These are phyloP conservation scores for Amaurobius ferox DNA, from an alignment of 2,888 invertebrate genomes.

Conservation along the genomic window DNA sequence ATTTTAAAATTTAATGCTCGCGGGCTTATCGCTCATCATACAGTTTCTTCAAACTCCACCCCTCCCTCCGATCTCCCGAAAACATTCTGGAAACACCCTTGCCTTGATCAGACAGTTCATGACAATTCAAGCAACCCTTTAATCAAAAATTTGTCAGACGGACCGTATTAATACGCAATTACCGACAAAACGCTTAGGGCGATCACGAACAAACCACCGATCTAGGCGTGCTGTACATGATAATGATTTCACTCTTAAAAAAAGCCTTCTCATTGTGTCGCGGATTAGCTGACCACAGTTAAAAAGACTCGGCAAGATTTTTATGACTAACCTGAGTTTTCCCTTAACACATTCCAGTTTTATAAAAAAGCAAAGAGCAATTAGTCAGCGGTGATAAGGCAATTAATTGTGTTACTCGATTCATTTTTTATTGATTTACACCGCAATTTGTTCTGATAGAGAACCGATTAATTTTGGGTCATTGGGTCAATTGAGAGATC, in stretches of 20 bases:
- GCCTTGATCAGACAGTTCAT: too few relatives aligned
- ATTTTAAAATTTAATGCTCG: too few relatives aligned
- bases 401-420: slow-evolving; percentile 1
- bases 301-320: neutral
- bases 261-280: neutral
- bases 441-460: neutral
- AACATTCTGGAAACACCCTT: too few relatives aligned
- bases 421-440: neutral
- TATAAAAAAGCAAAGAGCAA: neutral
- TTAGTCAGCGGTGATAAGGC: neutral
- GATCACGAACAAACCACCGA: neutral
- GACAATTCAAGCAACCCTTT: too few relatives aligned
- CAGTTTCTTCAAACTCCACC: too few relatives aligned
- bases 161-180: neutral
- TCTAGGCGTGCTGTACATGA: neutral
- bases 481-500: neutral
- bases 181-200: neutral
- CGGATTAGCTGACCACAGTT: neutral
- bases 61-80: too few relatives aligned
- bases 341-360: neutral
- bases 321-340: neutral
- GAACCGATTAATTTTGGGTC: neutral
- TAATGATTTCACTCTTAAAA: neutral
- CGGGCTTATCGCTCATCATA: too few relatives aligned
- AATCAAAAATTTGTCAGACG: too few relatives aligned